Percentiles rank a stretch among this genome's conserved stretches.
These are phyloP conservation scores for Anser brachyrhynchus DNA, from an alignment of 2,113 vertebrate species.

Conservation along the genomic window DNA sequence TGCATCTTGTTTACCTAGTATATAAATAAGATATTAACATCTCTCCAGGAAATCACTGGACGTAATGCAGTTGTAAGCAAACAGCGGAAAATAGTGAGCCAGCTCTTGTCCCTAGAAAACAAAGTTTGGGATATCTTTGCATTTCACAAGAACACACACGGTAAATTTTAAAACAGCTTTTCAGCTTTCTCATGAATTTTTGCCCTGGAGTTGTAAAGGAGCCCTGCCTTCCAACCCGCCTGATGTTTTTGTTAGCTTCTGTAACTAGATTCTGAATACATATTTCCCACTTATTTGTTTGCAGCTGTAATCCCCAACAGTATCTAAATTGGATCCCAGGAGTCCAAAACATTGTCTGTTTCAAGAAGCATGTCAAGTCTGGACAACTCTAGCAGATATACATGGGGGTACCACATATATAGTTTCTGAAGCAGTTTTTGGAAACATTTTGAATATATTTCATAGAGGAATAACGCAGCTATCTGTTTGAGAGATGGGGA, in stretches of 20 bases:
- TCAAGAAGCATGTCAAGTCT: not conserved
- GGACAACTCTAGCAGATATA: not conserved
- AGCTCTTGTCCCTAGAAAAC: conserved; percentile 1
- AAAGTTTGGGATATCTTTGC: not conserved
- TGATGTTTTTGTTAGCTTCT: conserved; percentile 33
- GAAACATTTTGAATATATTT: not conserved
- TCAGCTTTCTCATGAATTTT: not conserved
- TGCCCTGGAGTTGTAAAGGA: not conserved
- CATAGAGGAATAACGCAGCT: conserved; percentile 14
- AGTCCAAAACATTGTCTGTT: conserved; percentile 12
- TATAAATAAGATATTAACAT: conserved; percentile 48
- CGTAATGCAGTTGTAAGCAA: conserved; percentile 1
- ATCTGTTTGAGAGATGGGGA: conserved; percentile 7
- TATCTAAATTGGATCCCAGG: conserved; percentile 72
- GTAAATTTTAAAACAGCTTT: not conserved
- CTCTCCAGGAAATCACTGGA: not conserved
- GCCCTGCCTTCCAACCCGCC: not conserved
- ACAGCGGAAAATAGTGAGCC: not conserved
- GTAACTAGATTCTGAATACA: conserved; percentile 9
- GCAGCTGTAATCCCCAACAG: conserved; percentile 31
- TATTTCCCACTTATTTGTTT: conserved; percentile 25
- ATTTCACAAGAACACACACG: not conserved
- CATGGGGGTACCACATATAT: not conserved
- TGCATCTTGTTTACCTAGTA: not conserved
- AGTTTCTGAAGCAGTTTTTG: conserved; percentile 35